Evolutionary conservation across 92 coral and sea anemone species (phyloP).

Genomic region (Zoanthus solanderi): DNA sequence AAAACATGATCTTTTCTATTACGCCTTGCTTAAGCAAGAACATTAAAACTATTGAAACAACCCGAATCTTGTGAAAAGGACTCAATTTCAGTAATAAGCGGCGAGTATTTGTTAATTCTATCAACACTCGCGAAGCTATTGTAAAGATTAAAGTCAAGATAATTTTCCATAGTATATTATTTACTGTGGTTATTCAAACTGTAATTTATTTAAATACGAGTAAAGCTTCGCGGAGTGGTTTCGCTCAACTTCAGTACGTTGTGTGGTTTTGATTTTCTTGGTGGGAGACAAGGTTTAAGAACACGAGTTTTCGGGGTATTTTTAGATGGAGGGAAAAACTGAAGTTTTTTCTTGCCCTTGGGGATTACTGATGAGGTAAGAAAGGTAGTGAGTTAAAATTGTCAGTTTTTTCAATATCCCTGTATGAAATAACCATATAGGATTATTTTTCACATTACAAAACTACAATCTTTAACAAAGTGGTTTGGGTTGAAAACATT

Average conservation of each 20-base stretch:
- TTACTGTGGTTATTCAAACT: constrained; percentile 7
- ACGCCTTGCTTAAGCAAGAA: constrained; percentile 15
- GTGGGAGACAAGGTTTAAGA: too few relatives aligned
- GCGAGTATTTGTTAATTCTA: background rate
- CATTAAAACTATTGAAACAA: background rate
- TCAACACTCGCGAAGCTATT: constrained; percentile 13
- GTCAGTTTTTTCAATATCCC: too few relatives aligned
- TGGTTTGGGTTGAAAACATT: too few relatives aligned
- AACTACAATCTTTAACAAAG: too few relatives aligned
- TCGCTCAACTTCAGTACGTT: background rate
- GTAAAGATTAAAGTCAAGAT: too few relatives aligned
- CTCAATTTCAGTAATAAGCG: background rate
- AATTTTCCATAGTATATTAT: background rate
- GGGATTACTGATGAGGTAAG: too few relatives aligned
- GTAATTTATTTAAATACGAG: constrained; percentile 36
- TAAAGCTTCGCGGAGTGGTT: background rate
- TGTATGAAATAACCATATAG: too few relatives aligned
- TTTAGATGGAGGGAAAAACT: background rate
- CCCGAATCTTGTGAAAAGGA: background rate
- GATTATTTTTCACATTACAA: too few relatives aligned
- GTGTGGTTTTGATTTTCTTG: background rate
- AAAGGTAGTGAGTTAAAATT: too few relatives aligned
- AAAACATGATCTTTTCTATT: constrained; percentile 39
- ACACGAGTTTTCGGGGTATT: background rate
- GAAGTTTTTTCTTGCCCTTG: too few relatives aligned